These are phyloP conservation scores for Acromyrmex charruanus DNA, from an alignment of 1,140 invertebrate species.

Conservation along the genomic window DNA sequence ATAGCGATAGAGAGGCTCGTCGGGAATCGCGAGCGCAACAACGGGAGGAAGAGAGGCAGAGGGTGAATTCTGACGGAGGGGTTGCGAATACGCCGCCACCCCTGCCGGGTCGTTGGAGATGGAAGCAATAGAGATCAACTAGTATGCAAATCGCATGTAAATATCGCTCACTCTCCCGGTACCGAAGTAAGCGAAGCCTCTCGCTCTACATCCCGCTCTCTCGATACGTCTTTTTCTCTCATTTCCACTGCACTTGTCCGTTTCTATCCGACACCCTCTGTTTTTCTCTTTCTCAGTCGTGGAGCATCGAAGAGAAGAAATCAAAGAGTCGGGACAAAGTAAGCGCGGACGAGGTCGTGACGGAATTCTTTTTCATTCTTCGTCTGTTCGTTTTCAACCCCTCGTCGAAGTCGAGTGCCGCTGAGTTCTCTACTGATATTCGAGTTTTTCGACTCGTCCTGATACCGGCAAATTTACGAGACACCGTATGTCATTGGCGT, in stretches of 20 bases:
- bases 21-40: constrained; percentile 58
- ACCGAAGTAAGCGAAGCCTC: constrained; percentile 76
- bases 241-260: constrained; percentile 63
- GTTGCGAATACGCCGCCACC: constrained; percentile 80
- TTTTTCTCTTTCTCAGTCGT: constrained; percentile 59
- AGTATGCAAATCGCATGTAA: constrained; percentile 87
- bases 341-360: constrained; percentile 82
- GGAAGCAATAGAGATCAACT: constrained; percentile 88
- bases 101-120: constrained; percentile 84
- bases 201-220: constrained; percentile 72
- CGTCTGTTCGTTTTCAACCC: constrained; percentile 58
- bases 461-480: constrained; percentile 42
- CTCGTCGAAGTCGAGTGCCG: constrained; percentile 37
- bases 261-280: constrained; percentile 48
- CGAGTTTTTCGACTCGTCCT: constrained; percentile 60
- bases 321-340: constrained; percentile 85
- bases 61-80: constrained; percentile 79
- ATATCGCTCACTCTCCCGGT: constrained; percentile 86
- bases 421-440: constrained; percentile 63
- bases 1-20: constrained; percentile 73
- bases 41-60: constrained; percentile 60
- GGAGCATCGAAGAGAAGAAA: constrained; percentile 82
- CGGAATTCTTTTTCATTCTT: constrained; percentile 79
- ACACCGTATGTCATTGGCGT: constrained; percentile 38
- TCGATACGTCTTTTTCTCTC: constrained; percentile 72